Conservation (phyloP, 2,113 vertebrate genomes). For the Tympanuchus pallidicinctus region DNA sequence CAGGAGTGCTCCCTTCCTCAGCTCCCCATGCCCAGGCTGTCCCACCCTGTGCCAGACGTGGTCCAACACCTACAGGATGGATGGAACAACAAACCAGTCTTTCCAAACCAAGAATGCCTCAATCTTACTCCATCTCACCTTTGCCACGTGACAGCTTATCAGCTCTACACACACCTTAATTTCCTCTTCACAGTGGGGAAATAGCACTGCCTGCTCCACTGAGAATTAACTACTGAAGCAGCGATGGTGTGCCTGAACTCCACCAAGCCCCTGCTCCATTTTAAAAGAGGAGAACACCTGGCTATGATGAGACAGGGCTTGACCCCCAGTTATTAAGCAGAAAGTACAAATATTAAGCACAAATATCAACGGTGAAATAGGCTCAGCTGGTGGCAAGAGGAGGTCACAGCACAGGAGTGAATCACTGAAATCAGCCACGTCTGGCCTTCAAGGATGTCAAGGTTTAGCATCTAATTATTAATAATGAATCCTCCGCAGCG, state of each 20-base stretch:
- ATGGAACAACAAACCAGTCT: neutral
- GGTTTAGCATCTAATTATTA: neutral
- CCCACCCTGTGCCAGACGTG: neutral
- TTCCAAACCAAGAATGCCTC: neutral
- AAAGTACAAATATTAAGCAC: neutral
- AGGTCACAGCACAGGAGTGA: neutral
- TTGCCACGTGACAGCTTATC: neutral
- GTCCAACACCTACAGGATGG: neutral
- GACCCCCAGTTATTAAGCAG: neutral
- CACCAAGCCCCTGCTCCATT: neutral
- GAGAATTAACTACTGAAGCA: neutral
- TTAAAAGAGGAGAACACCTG: neutral
- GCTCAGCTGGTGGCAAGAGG: neutral
- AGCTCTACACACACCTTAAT: neutral
- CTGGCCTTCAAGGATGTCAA: neutral
- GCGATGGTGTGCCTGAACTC: neutral
- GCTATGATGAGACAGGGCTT: neutral
- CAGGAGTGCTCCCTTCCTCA: neutral
- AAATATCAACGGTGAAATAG: neutral
- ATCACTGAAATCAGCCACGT: neutral
- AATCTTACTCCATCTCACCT: neutral
- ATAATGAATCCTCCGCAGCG: neutral
- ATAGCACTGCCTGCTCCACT: neutral
- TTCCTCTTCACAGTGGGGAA: rapidly evolving
- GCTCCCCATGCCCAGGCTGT: neutral